A percentile compares a stretch with the other conserved stretches of the same genome.
phyloP scores from a whole-genome alignment of 2,113 vertebrate species.

The Hemiscyllium ocellatum region DNA sequence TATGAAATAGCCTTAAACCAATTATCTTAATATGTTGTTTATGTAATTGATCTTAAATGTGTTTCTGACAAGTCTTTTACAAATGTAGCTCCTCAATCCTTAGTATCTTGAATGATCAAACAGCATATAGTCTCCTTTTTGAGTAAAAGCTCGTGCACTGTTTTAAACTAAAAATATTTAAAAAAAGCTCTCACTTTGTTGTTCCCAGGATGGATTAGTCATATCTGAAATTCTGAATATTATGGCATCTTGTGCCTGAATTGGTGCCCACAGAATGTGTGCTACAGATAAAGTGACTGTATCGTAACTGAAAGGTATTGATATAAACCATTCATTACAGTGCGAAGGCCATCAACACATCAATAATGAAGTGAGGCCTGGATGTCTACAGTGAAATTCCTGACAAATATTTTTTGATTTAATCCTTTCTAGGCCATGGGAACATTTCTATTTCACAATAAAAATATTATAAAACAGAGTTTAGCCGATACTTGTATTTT shows the following conservation, averaged over 20 bases:
- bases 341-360: not conserved
- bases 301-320: not conserved
- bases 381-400: not conserved
- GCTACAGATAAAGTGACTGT: constrained; percentile 1
- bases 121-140: not conserved
- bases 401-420: not conserved
- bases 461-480: not conserved
- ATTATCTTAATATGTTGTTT: not conserved
- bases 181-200: not conserved
- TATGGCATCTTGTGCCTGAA: constrained; percentile 18
- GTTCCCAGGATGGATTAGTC: not conserved
- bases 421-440: not conserved
- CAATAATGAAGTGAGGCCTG: not conserved
- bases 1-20: not conserved
- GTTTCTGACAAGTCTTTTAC: not conserved
- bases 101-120: not conserved
- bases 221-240: constrained; percentile 28
- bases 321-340: constrained; percentile 5
- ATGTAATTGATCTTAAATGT: not conserved
- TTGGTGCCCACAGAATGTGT: not conserved
- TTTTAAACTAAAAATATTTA: not conserved
- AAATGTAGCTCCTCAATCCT: not conserved
- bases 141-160: not conserved
- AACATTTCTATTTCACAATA: not conserved
- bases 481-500: not conserved